Evolutionary conservation across 2,888 invertebrate genomes (phyloP).

Genomic region (Eurytoma californica): DNA sequence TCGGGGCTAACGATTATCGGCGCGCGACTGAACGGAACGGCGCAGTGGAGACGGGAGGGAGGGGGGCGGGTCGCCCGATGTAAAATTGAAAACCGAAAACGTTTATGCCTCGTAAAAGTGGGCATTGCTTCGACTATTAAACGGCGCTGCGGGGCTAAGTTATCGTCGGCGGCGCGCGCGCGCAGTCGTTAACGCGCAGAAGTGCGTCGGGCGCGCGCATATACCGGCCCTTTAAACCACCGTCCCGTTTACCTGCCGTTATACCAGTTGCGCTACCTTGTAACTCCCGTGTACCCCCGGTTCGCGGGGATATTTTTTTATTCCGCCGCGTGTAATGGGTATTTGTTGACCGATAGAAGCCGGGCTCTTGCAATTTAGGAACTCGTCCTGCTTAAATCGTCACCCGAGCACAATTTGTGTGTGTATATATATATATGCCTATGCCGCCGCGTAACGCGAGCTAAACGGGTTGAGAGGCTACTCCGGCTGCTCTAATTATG

Average conservation of each 20-base stretch:
- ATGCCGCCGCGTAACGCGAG: too few species aligned
- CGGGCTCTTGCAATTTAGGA: too few species aligned
- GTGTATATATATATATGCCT: too few species aligned
- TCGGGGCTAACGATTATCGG: too few species aligned
- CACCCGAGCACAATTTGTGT: too few species aligned
- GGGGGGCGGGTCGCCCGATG: constrained; percentile 20
- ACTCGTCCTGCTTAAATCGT: too few species aligned
- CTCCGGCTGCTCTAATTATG: too few species aligned
- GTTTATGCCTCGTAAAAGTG: constrained; percentile 54
- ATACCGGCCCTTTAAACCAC: constrained; percentile 18
- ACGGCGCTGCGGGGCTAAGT: constrained; percentile 42
- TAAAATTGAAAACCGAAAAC: constrained; percentile 56
- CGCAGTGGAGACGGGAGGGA: neutral
- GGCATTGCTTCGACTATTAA: constrained; percentile 56
- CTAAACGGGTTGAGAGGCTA: too few species aligned
- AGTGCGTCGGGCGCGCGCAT: constrained; percentile 38
- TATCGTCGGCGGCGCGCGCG: constrained; percentile 36
- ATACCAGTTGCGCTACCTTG: neutral
- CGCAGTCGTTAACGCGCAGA: constrained; percentile 47
- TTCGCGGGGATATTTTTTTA: neutral
- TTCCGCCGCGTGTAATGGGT: too few species aligned
- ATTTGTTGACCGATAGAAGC: too few species aligned
- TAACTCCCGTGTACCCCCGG: neutral
- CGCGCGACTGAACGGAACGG: neutral
- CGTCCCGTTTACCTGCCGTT: neutral